Conservation (phyloP, 2,113 vertebrate species). For the Amphiprion ocellaris region DNA sequence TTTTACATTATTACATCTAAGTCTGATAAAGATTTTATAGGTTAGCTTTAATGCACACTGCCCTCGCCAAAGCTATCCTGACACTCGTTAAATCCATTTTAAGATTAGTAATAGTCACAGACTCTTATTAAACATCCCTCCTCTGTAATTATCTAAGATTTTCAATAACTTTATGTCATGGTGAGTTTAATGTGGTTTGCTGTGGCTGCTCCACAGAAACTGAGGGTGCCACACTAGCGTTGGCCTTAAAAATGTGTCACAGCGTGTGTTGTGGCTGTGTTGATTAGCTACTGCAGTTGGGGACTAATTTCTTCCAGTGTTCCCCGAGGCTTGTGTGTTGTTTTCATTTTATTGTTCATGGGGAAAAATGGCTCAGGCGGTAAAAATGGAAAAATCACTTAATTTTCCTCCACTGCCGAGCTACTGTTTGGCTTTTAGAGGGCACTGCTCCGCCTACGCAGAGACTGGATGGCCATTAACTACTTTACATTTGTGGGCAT, state of each 20-base stretch:
- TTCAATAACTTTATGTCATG: slow-evolving; percentile 34
- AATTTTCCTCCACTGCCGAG: slow-evolving; percentile 54
- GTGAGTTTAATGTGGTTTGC: slow-evolving; percentile 48
- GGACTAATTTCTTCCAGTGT: slow-evolving; percentile 71
- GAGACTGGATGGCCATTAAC: slow-evolving; percentile 55
- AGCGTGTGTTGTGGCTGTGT: slow-evolving; percentile 52
- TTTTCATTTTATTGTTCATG: slow-evolving; percentile 68
- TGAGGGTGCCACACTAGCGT: slow-evolving; percentile 21
- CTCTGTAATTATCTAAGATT: slow-evolving; percentile 27
- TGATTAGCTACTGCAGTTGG: slow-evolving; percentile 57
- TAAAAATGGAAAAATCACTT: slow-evolving; percentile 71
- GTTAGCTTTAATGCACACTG: background rate
- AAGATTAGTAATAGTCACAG: slow-evolving; percentile 10
- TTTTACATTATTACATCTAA: too few species aligned
- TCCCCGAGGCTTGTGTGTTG: slow-evolving; percentile 47
- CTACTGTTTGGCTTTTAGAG: slow-evolving; percentile 77
- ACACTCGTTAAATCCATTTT: background rate
- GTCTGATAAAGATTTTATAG: too few species aligned
- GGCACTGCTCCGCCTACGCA: slow-evolving; percentile 25
- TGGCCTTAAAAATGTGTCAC: slow-evolving; percentile 20
- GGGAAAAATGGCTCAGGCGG: slow-evolving; percentile 55
- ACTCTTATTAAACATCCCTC: slow-evolving; percentile 20
- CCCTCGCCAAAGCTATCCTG: background rate
- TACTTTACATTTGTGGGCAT: slow-evolving; percentile 45
- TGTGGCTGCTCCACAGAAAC: slow-evolving; percentile 20